Evolutionary conservation across 1,140 invertebrate genomes (phyloP).

Genomic region (Drosophila lini): DNA sequence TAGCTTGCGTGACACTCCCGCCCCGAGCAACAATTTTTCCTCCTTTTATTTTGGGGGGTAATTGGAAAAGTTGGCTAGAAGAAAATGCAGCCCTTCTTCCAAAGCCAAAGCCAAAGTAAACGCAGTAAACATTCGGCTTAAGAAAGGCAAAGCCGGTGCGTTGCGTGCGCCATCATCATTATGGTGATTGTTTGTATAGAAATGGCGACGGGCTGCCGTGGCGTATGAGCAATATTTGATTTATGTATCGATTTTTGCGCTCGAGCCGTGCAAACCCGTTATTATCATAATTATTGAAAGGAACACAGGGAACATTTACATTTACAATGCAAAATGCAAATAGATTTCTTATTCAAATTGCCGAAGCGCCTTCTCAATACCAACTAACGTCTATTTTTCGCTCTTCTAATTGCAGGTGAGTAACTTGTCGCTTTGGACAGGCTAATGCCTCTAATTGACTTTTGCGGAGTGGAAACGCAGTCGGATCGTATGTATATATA

Average conservation of each 20-base stretch:
- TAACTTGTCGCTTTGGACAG: constrained; percentile 52
- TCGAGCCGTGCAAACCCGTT: constrained; percentile 31
- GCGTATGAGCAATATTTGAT: constrained; percentile 65
- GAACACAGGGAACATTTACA: constrained; percentile 10
- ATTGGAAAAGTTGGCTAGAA: constrained; percentile 35
- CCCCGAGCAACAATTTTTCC: constrained; percentile 27
- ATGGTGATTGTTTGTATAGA: constrained; percentile 30
- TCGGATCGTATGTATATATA: not conserved
- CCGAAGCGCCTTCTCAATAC: constrained; percentile 12
- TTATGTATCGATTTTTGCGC: constrained; percentile 47
- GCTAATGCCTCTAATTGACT: constrained; percentile 65
- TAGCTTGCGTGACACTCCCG: constrained; percentile 37
- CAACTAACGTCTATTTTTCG: constrained; percentile 35
- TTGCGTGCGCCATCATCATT: constrained; percentile 50
- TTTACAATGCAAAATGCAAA: constrained; percentile 52
- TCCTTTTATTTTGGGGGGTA: not conserved
- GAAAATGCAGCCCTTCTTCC: constrained; percentile 10
- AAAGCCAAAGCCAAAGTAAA: constrained; percentile 16
- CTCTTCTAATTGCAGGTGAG: constrained; percentile 69
- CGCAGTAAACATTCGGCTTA: constrained; percentile 1
- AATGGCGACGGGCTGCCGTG: constrained; percentile 36
- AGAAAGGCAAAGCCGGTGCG: constrained; percentile 8
- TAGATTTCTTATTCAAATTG: constrained; percentile 61
- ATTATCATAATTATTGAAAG: constrained; percentile 56
- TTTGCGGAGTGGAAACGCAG: constrained; percentile 41